phyloP scores from a whole-genome alignment of 2,888 invertebrate species.

The Taphrorychus bicolor region DNA sequence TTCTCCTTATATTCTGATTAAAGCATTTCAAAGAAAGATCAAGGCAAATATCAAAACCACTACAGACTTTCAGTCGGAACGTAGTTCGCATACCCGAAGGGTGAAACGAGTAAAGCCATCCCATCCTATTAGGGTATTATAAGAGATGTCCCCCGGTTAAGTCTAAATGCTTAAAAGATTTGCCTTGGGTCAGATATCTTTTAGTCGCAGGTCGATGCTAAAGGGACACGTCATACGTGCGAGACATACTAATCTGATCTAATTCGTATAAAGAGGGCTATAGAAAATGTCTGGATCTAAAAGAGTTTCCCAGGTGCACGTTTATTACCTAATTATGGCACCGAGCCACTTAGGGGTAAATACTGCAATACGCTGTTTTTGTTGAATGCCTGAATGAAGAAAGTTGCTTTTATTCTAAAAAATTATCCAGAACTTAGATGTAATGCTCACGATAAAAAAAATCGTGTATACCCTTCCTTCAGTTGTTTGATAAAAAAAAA shows the following conservation, averaged over 20 bases:
- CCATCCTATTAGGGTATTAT: constrained; percentile 38
- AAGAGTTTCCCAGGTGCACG: constrained; percentile 23
- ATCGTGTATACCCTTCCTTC: no score
- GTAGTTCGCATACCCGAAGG: constrained; percentile 24
- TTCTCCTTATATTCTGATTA: no score
- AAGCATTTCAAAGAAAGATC: background rate
- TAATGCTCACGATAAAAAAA: no score
- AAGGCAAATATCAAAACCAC: constrained; percentile 7
- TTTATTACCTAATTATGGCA: constrained; percentile 28
- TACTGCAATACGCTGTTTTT: background rate
- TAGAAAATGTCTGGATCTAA: constrained; percentile 21
- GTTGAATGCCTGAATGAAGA: background rate
- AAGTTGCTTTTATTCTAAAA: background rate
- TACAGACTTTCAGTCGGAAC: constrained; percentile 13
- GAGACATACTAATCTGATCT: constrained; percentile 37
- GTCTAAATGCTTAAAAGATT: constrained; percentile 40
- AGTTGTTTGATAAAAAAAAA: no score
- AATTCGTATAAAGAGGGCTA: constrained; percentile 36
- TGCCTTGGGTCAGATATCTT: constrained; percentile 35
- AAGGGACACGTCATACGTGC: constrained; percentile 31
- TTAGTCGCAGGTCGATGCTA: constrained; percentile 18
- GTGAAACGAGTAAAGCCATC: constrained; percentile 30
- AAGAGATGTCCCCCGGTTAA: constrained; percentile 35
- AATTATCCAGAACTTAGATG: no score
- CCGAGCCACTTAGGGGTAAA: background rate